Evolutionary conservation across 35 echinoderm and acorn worm genomes (phyloP).

Genomic region (Heliocidaris tuberculata): DNA sequence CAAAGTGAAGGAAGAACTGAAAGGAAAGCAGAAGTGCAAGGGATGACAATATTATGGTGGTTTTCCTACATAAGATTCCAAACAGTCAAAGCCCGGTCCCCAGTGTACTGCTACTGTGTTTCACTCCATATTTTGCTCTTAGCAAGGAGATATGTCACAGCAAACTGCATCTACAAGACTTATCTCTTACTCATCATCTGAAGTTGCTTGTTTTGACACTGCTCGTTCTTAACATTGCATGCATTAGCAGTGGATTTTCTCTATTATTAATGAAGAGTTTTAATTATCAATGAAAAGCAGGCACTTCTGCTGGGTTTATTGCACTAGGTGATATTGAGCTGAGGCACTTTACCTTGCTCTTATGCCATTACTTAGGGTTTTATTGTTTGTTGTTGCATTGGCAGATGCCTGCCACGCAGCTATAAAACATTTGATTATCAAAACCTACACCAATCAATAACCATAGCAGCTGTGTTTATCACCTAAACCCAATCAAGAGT

Average conservation of each 20-base stretch:
- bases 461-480: constrained; percentile 33
- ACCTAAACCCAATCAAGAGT: not conserved
- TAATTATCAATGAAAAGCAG: not conserved
- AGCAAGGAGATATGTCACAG: not conserved
- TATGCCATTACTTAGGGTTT: not conserved
- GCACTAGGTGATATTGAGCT: not conserved
- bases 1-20: not conserved
- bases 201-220: not conserved
- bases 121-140: not conserved
- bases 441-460: constrained; percentile 38
- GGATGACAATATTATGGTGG: not conserved
- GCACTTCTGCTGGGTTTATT: not conserved
- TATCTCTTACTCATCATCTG: not conserved
- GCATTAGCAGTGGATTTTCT: not conserved
- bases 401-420: not conserved
- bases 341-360: not conserved
- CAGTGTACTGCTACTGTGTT: not conserved
- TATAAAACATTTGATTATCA: constrained; percentile 36
- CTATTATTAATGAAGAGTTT: not conserved
- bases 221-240: not conserved
- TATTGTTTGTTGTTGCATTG: not conserved
- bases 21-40: not conserved
- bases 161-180: not conserved
- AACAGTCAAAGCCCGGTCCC: not conserved
- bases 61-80: not conserved